These are phyloP conservation scores for Allacma fusca DNA, from an alignment of 2,888 invertebrate genomes.

Conservation along the genomic window DNA sequence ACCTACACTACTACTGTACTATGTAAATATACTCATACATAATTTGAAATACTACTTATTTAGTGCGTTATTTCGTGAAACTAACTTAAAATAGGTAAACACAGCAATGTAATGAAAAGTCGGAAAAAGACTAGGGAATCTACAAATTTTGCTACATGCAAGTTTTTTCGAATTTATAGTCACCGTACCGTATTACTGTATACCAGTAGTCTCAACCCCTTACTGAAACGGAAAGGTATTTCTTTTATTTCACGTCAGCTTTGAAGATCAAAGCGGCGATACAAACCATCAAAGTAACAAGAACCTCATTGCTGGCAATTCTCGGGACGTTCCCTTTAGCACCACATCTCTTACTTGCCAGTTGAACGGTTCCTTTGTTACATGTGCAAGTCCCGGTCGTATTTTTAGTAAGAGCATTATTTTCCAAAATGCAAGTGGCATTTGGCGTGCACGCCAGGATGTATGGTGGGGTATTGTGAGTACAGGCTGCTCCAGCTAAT, in stretches of 20 bases:
- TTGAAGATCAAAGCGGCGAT: not conserved
- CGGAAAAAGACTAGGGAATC: too few species aligned
- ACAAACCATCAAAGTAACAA: not conserved
- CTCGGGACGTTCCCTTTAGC: not conserved
- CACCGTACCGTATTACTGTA: too few species aligned
- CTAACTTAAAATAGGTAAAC: too few species aligned
- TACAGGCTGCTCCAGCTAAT: constrained; percentile 25
- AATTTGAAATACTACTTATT: too few species aligned
- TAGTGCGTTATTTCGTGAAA: too few species aligned
- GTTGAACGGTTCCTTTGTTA: constrained; percentile 3
- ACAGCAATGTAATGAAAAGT: too few species aligned
- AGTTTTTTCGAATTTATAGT: too few species aligned
- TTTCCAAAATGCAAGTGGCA: constrained; percentile 25
- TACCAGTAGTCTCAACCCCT: too few species aligned
- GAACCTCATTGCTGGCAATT: not conserved
- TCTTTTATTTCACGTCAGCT: not conserved
- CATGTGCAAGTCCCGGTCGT: constrained; percentile 31
- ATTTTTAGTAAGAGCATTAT: not conserved
- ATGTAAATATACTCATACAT: too few species aligned
- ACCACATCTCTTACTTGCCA: not conserved
- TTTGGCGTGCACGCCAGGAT: constrained; percentile 10
- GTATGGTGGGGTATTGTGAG: not conserved
- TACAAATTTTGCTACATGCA: too few species aligned
- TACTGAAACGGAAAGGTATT: too few species aligned
- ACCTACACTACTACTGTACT: too few species aligned